Base-by-base conservation (phyloP, 1,140 invertebrate genomes). In the Drosophila rhopaloa region DNA sequence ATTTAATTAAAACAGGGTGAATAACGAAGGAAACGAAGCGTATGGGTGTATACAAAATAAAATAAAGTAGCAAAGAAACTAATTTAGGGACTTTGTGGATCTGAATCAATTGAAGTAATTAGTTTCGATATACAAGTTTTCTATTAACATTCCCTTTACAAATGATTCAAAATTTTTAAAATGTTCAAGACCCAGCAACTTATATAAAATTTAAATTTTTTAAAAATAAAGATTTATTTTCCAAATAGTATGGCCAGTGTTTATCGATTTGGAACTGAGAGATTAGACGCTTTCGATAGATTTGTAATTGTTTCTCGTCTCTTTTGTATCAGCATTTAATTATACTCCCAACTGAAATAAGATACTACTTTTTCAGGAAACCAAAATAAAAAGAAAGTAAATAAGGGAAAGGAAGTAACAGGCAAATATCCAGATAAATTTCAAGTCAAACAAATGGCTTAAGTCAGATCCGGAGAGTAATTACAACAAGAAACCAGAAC, bases 371-470 rank as follows among this genome's bases (percentile, higher is more conserved):
- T 55, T n/a, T 27, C 44, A 8, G 11, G 8, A 41, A 48, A 1
- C n/a, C 41, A 3, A 11, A 65, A 79, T 37, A 29, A 53, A 48
- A 41, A 43, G 10, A 24, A 58, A 65, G 19, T 9, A 29, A 53
- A 14, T 38, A 19, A 27, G 24, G 44, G 38, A 54, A 16, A 24
- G 19, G 9, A 68, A 27, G 27, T 56, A 35, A 41, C 50, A 68
- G 66, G 66, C 44, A 43, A 70, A 58, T 72, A 76, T 81, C 83
- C 83, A 76, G 79, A 83, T 74, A 85, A 85, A 88, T 88, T 82
- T 88, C 79, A 79, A 85, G 75, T 82, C 82, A 82, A 88, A 86
- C 76, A 86, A 83, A 88, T 88, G 84, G 79, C 79, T 76, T 65
- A 88, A 76, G 63, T 24, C 48, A 76, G 84, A 83, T 83, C 62